phyloP scores from a whole-genome alignment of 2,888 invertebrate species.

The Tetragonula carbonaria region DNA sequence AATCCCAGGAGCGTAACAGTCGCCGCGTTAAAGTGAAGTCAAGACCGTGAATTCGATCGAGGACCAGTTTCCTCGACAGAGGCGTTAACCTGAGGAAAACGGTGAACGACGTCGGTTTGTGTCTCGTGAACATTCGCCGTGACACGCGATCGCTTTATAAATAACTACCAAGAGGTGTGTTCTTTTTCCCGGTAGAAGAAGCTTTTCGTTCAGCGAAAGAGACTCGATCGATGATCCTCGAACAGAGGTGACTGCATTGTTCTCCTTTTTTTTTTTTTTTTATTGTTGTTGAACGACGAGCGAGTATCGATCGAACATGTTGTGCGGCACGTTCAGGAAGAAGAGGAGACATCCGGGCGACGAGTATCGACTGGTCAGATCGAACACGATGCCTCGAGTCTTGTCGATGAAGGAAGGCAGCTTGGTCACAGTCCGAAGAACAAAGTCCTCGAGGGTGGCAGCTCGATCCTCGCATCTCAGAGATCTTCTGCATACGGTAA shows the following conservation, averaged over 20 bases:
- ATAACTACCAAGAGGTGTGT: not conserved
- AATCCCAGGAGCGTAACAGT: conserved; percentile 62
- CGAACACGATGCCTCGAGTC: conserved; percentile 73
- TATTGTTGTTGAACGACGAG: not conserved
- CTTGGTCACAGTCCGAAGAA: conserved; percentile 64
- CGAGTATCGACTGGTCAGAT: conserved; percentile 78
- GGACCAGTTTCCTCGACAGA: conserved; percentile 1
- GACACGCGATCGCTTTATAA: not conserved
- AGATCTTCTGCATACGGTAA: conserved; percentile 77
- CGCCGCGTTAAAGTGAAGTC: not conserved
- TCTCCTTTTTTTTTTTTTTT: not conserved
- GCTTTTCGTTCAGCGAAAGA: not conserved
- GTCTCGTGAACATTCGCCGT: not conserved
- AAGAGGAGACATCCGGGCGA: conserved; percentile 75
- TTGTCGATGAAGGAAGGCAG: conserved; percentile 69
- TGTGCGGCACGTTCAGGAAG: conserved; percentile 79
- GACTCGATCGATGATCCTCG: conserved; percentile 34
- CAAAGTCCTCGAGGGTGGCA: conserved; percentile 66
- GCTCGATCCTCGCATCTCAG: conserved; percentile 68
- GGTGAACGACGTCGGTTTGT: not conserved
- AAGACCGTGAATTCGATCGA: conserved; percentile 14
- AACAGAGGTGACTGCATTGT: not conserved
- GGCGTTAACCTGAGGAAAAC: conserved; percentile 19
- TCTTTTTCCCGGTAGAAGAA: not conserved
- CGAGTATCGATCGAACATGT: conserved; percentile 66